These are phyloP conservation scores for Holotrichia oblita DNA, from an alignment of 1,140 invertebrate species.

Conservation along the genomic window DNA sequence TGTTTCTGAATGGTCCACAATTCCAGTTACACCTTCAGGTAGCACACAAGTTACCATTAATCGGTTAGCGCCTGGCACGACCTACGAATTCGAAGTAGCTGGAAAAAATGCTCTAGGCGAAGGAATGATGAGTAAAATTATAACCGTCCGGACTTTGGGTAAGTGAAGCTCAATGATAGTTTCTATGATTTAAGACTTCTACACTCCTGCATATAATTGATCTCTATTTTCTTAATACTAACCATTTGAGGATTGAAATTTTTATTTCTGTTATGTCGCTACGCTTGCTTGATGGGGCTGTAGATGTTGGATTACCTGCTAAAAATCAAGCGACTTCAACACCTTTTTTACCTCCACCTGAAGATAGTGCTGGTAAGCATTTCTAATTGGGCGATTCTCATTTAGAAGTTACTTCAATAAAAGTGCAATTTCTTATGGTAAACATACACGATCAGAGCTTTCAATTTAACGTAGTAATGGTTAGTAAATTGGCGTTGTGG, in stretches of 20 bases:
- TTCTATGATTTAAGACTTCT: background rate
- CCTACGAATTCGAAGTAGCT: constrained; percentile 96
- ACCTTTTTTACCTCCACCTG: constrained; percentile 68
- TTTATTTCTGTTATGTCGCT: constrained; percentile 10
- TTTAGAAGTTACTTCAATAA: no score
- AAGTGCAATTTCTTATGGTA: no score
- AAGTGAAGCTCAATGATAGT: constrained; percentile 59
- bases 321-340: constrained; percentile 61
- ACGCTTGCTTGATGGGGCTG: constrained; percentile 45
- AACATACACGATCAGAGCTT: no score
- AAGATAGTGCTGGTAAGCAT: constrained; percentile 69
- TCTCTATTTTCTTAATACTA: background rate
- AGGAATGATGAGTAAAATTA: constrained; percentile 93
- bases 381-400: no score
- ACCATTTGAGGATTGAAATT: constrained; percentile 13
- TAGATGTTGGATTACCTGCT: constrained; percentile 68
- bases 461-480: no score
- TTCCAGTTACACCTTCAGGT: constrained; percentile 90
- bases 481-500: no score
- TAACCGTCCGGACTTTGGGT: constrained; percentile 91
- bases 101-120: constrained; percentile 94
- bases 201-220: constrained; percentile 2
- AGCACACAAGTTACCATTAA: constrained; percentile 92
- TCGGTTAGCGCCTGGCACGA: constrained; percentile 86
- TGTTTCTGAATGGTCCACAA: constrained; percentile 87